Evolutionary conservation across 2,797 vertebrate genomes (phyloP).

Genomic region (Helarctos malayanus): DNA sequence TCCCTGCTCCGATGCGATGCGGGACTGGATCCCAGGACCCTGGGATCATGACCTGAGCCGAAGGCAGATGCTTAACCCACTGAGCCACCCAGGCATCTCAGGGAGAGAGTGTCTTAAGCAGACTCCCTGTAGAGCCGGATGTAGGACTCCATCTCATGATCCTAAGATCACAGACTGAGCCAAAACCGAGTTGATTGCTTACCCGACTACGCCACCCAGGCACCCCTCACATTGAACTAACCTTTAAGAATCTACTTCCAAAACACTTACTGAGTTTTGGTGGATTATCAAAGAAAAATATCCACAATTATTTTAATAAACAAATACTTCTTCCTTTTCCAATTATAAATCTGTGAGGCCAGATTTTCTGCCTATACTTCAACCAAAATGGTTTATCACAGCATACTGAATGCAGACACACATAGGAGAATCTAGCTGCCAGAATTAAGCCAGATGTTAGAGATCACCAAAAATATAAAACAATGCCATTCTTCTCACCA

Average conservation of each 20-base stretch:
- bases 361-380: slow-evolving; percentile 52
- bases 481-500: not conserved
- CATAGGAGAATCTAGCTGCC: not conserved
- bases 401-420: not conserved
- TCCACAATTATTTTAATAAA: slow-evolving; percentile 42
- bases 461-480: slow-evolving; percentile 60
- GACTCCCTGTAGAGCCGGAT: not conserved
- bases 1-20: not conserved
- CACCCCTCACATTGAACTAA: slow-evolving; percentile 24
- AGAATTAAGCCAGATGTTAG: slow-evolving; percentile 32
- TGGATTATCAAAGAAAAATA: slow-evolving; percentile 42
- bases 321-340: slow-evolving; percentile 18
- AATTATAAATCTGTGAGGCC: slow-evolving; percentile 4
- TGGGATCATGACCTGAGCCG: not conserved
- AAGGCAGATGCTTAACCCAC: not conserved
- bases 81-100: no score
- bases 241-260: not conserved
- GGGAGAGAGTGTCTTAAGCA: no score
- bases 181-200: not conserved
- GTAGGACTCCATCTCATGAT: not conserved
- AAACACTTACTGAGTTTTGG: slow-evolving; percentile 45
- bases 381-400: not conserved
- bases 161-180: not conserved
- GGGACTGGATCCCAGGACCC: no score
- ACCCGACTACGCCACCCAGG: not conserved